These are phyloP conservation scores for Lasioglossum vierecki DNA, from an alignment of 2,888 invertebrate genomes.

Conservation along the genomic window DNA sequence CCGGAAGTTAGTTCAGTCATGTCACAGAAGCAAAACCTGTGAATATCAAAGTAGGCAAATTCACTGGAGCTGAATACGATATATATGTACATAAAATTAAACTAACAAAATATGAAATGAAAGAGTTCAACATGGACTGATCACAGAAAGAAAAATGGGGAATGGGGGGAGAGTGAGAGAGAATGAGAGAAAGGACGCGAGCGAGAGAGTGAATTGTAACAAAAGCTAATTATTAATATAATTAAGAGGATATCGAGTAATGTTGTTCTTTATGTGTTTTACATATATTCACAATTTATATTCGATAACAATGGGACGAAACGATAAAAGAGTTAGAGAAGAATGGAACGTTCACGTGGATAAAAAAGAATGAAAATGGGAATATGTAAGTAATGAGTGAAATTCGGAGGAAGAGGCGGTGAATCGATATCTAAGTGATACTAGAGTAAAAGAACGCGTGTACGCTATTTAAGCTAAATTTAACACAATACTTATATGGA, in stretches of 20 bases:
- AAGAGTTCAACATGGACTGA: conserved; percentile 72
- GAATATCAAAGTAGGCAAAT: conserved; percentile 68
- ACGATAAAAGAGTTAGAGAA: conserved; percentile 73
- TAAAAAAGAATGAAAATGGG: conserved; percentile 59
- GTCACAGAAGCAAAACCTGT: conserved; percentile 51
- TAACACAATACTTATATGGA: conserved; percentile 77
- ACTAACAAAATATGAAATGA: conserved; percentile 23
- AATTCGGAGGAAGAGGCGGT: conserved; percentile 30
- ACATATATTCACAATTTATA: conserved; percentile 78
- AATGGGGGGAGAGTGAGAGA: neutral
- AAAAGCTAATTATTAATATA: conserved; percentile 75
- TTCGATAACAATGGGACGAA: conserved; percentile 72
- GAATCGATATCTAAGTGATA: conserved; percentile 76
- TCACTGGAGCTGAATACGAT: conserved; percentile 73
- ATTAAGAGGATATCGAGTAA: conserved; percentile 75
- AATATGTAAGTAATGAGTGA: conserved; percentile 68
- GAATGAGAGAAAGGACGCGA: neutral
- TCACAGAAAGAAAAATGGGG: conserved; percentile 60
- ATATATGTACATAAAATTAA: conserved; percentile 69
- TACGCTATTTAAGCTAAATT: conserved; percentile 77
- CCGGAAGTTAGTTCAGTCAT: conserved; percentile 55
- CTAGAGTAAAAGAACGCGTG: conserved; percentile 66
- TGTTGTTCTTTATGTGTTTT: conserved; percentile 77
- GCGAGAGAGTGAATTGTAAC: conserved; percentile 65
- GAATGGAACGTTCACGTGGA: neutral